A percentile compares a stretch with the other conserved stretches of the same genome.
Conservation (phyloP, 2,113 vertebrate species). For the Lucifuga dentata region DNA sequence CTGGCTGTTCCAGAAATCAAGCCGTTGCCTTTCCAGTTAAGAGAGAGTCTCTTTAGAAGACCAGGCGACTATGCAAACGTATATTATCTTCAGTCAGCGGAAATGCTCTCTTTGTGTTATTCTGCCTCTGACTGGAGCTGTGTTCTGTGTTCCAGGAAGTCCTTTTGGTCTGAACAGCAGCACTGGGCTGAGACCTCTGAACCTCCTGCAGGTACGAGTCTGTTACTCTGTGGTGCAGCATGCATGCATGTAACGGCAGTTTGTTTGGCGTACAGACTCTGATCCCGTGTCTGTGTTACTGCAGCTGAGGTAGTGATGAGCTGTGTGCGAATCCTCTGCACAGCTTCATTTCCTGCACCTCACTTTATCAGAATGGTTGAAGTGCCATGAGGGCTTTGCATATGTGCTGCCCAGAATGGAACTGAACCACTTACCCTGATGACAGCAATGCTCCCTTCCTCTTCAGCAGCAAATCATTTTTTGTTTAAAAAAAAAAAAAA, state of each 20-base stretch:
- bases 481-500: too few species aligned
- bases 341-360: constrained; percentile 24
- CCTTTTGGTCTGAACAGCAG: constrained; percentile 93
- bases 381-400: neutral
- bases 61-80: too few species aligned
- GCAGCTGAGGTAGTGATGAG: constrained; percentile 1
- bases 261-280: too few species aligned
- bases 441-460: neutral
- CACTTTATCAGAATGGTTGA: constrained; percentile 2
- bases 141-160: constrained; percentile 84
- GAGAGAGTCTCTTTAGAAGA: too few species aligned
- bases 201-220: constrained; percentile 93
- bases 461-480: constrained; percentile 17
- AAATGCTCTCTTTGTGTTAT: too few species aligned
- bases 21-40: neutral
- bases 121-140: neutral
- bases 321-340: neutral
- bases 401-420: neutral
- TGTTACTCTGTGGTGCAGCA: neutral
- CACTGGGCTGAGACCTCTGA: constrained; percentile 91
- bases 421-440: neutral
- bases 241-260: neutral
- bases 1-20: neutral
- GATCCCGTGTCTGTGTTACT: constrained; percentile 20
- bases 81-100: too few species aligned